A percentile compares a stretch with the other conserved stretches of the same genome.
These are phyloP conservation scores for Upupa epops DNA, from an alignment of 2,113 vertebrate species.

Conservation along the genomic window DNA sequence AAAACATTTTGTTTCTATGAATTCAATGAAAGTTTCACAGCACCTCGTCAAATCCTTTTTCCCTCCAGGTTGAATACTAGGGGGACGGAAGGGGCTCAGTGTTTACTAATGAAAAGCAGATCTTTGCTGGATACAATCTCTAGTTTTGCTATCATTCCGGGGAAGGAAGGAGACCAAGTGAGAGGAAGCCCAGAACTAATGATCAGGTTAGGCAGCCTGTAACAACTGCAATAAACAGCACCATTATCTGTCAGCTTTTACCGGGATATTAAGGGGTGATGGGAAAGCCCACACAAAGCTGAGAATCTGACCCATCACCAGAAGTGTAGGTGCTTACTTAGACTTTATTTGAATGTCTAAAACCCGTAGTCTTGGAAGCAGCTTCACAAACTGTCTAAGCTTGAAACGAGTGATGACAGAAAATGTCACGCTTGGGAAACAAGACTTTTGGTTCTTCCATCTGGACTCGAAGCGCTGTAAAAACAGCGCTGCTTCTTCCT, in stretches of 20 bases:
- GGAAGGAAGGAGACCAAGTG: constrained; percentile 11
- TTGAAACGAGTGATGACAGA: not conserved
- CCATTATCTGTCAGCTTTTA: constrained; percentile 36
- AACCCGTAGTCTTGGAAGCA: not conserved
- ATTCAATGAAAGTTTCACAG: constrained; percentile 3
- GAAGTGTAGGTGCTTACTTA: not conserved
- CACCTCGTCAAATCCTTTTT: not conserved
- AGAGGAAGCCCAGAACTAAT: constrained; percentile 40
- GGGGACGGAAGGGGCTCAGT: not conserved
- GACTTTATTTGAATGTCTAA: constrained; percentile 12
- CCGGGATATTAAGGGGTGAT: constrained; percentile 33
- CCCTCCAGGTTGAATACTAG: not conserved
- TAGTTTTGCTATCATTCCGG: not conserved
- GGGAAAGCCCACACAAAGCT: constrained; percentile 6
- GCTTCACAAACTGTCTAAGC: not conserved
- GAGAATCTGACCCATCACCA: constrained; percentile 31
- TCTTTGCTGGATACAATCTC: not conserved
- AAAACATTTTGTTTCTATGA: not conserved
- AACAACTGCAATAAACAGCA: constrained; percentile 11
- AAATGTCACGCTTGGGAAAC: not conserved
- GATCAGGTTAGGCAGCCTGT: not conserved
- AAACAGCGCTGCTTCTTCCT: not conserved
- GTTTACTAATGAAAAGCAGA: constrained; percentile 28
- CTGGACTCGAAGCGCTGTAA: not conserved
- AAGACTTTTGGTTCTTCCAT: not conserved